Base-by-base conservation (phyloP, 2,113 vertebrate species). In the Stigmatopora nigra region DNA sequence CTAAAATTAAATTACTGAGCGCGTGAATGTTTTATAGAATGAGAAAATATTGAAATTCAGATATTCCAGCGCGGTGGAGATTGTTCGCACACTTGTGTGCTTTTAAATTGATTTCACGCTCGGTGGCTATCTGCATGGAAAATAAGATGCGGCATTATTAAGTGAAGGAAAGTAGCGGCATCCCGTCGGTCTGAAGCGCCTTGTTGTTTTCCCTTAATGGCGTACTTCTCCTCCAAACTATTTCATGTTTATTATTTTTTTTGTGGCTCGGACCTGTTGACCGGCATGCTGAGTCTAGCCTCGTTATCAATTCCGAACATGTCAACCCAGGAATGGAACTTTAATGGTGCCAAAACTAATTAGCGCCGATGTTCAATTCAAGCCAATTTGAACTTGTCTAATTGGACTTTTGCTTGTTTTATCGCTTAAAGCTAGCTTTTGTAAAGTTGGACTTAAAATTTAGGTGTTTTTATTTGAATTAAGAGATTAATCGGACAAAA, bases 51-150 rank as follows among this genome's bases (percentile, higher is more conserved):
- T 79, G 72, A 83, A 88, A 87, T 80, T 69, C 83, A 61, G 67
- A 83, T 74, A 72, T 82, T 86, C 69, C 70, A 82, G 78, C 78
- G 65, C 65, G 64, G 83, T 78, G 55, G 68, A 77, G 79, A 83
- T 83, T 84, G 80, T 81, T 82, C 85, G 83, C 78, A 72, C 77
- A 74, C 78, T 85, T 78, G 75, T 79, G 79, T 74, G 76, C 84
- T 77, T 73, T 84, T 78, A 84, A 85, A 89, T 76, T 84, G 84
- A 87, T 87, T 88, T 89, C 81, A 87, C 70, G 79, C 86, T 88
- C 71, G 31, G 70, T 65, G 75, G 73, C 79, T 77, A 84, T 84
- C 80, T 84, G 78, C 79, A 76, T 81, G 79, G 80, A 69, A 83
- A 88, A 88, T 79, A 85, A 85, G 74, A 73, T 73, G 76, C 63